Evolutionary conservation across 2,113 vertebrate genomes (phyloP), one percentile per base, ranked within the genome.

Genomic region (Natator depressus): DNA sequence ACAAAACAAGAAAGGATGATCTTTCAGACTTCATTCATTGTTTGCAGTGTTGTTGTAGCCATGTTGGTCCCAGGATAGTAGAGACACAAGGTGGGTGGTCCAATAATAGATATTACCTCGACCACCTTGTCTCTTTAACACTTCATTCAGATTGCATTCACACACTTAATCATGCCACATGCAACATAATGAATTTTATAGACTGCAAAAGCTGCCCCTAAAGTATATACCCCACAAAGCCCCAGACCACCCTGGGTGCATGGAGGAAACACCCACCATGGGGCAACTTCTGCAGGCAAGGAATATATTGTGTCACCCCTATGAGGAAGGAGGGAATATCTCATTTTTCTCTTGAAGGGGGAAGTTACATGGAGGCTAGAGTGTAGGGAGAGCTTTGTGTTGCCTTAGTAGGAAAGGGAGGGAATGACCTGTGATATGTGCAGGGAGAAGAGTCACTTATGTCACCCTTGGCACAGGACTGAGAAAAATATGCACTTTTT

Each of bases 301-400:
- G 46, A 84, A 78, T 0, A 0, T 8, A 59, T 7, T 25, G 31
- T 47, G 22, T 80, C 13, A 80, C 31, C 35, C 6, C 35, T 20
- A 13, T 24, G 72, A 5, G 57, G 54, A 53, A 27, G 17, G 27
- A 0, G 0, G 6, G 31, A 57, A 46, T 84, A 47, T 2, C 51
- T 14, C 19, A 55, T 35, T 42, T 0, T 1, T 27, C 13, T 81
- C 75, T 54, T 51, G 25, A 42, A 53, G 83, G 42, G 42, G 75
- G 10, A 29, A 22, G 22, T 78, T 46, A 78, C 12, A 27, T 25
- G 42, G 38, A 78, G 42, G 24, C 47, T 12, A 75, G 13, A 27
- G 22, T 27, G 54, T 13, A 27, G 53, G 22, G 29, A 3, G 2
- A 20, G 10, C 72, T 79, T 53, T 51, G 46, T 79, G 80, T 31